phyloP scores from a whole-genome alignment of 2,797 vertebrate species.

The Aeoliscus strigatus region DNA sequence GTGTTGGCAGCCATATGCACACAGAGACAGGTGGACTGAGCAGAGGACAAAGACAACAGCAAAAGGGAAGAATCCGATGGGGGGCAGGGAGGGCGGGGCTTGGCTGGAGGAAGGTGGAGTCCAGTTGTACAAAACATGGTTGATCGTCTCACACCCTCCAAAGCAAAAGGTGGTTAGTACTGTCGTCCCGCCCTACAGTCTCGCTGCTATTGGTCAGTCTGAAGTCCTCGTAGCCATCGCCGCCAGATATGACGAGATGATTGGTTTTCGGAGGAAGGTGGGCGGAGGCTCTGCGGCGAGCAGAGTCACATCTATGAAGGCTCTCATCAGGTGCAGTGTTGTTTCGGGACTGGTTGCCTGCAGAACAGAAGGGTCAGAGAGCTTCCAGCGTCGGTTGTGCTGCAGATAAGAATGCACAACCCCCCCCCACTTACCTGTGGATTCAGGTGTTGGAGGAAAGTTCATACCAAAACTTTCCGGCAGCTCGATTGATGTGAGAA shows the following conservation, averaged over 20 bases:
- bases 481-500: slow-evolving; percentile 91
- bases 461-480: slow-evolving; percentile 86
- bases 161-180: slow-evolving; percentile 95
- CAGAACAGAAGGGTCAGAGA: background rate
- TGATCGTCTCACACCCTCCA: slow-evolving; percentile 84
- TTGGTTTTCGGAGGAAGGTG: slow-evolving; percentile 80
- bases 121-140: background rate
- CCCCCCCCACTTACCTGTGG: too few relatives aligned
- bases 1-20: slow-evolving; percentile 55
- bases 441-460: slow-evolving; percentile 64
- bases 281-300: slow-evolving; percentile 75
- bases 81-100: slow-evolving; percentile 14
- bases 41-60: slow-evolving; percentile 46
- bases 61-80: slow-evolving; percentile 19
- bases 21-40: slow-evolving; percentile 60
- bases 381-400: background rate
- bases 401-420: background rate
- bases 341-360: slow-evolving; percentile 70
- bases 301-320: slow-evolving; percentile 78
- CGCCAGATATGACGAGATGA: slow-evolving; percentile 92
- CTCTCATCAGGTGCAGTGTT: slow-evolving; percentile 62
- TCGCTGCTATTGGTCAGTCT: slow-evolving; percentile 92
- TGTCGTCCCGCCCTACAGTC: slow-evolving; percentile 93
- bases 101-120: slow-evolving; percentile 13
- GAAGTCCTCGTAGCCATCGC: slow-evolving; percentile 96